Evolutionary conservation across 2,113 vertebrate species (phyloP), one percentile per base, ranked within the genome.

Genomic region (Ondatra zibethicus): DNA sequence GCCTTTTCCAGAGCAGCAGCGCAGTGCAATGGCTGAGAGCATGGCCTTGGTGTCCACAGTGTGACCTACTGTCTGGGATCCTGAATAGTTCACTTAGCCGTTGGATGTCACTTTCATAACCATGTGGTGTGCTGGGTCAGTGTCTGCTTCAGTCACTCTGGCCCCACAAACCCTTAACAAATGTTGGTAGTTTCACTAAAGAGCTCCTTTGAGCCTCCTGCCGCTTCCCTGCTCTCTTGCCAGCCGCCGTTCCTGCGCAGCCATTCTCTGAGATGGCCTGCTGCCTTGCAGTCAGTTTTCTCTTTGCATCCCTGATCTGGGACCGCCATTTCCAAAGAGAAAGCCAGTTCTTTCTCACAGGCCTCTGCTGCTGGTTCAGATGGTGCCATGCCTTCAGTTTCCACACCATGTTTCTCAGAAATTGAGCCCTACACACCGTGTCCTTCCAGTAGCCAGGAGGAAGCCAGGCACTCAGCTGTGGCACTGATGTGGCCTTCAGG

Each of bases 371-470:
- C 42, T 81, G 84, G 88, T 27, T 93, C 87, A 88, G 42, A 50
- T 93, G 47, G 29, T 91, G 0, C 42, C 47, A n/a, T 31, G 17
- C 42, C 88, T 91, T 91, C 92, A 19, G 27, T 89, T 89, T 94
- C 61, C 82, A 0, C 72, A 75, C 42, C 47, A 66, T 78, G 72
- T 89, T 96, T 86, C 42, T 95, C 93, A 92, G 92, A 88, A 94
- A 96, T 47, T 91, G 66, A 92, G 58, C 66, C 75, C 42, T 86
- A 27, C 1, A 33, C 42, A 92, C 91, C 33, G 42, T 96, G 55
- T 39, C 88, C 61, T 66, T 94, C 50, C 91, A 13, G 68, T 91
- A 91, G 55, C 70, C 42, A n/a, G n/a, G 45, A 96, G 66, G 63
- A 76, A 94, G 70, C 36, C 58, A 78, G 76, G 45, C 27, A 82